phyloP scores from a whole-genome alignment of 1,140 invertebrate species.

The Drosophila fuyamai region DNA sequence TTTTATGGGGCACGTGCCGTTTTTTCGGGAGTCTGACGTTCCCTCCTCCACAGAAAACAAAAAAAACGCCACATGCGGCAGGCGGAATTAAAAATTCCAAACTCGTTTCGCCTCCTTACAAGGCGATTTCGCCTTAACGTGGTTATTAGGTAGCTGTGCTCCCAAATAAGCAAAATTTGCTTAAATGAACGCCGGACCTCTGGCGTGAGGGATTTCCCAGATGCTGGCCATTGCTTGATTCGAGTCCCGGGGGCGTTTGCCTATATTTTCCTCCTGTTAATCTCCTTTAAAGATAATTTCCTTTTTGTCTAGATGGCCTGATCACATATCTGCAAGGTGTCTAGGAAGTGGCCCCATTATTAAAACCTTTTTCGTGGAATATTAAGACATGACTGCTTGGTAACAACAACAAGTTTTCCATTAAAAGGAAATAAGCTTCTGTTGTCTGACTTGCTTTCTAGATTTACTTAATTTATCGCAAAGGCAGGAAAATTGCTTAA shows the following conservation, averaged over 20 bases:
- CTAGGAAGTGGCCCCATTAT: not conserved
- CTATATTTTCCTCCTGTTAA: conserved; percentile 33
- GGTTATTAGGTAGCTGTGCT: conserved; percentile 45
- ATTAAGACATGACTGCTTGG: not conserved
- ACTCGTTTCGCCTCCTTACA: conserved; percentile 66
- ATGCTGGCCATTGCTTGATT: conserved; percentile 14
- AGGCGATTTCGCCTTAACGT: conserved; percentile 65
- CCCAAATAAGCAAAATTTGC: conserved; percentile 52
- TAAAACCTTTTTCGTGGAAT: conserved; percentile 6
- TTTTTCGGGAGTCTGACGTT: conserved; percentile 5
- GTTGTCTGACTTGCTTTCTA: not conserved
- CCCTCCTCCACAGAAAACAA: not conserved
- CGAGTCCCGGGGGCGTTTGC: not conserved
- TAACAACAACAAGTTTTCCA: conserved; percentile 5
- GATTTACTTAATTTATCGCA: not conserved
- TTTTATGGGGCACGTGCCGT: conserved; percentile 65
- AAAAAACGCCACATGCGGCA: conserved; percentile 34
- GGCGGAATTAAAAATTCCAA: conserved; percentile 75
- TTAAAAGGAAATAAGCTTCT: not conserved
- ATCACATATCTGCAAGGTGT: conserved; percentile 9
- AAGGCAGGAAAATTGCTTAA: not conserved
- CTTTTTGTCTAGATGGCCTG: not conserved
- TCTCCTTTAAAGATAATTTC: conserved; percentile 48
- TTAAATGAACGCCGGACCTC: conserved; percentile 43
- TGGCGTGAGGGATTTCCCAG: conserved; percentile 27